Evolutionary conservation across 2,113 vertebrate genomes (phyloP), one percentile per base, ranked within the genome.

Genomic region (Romanogobio albipinnatus): DNA sequence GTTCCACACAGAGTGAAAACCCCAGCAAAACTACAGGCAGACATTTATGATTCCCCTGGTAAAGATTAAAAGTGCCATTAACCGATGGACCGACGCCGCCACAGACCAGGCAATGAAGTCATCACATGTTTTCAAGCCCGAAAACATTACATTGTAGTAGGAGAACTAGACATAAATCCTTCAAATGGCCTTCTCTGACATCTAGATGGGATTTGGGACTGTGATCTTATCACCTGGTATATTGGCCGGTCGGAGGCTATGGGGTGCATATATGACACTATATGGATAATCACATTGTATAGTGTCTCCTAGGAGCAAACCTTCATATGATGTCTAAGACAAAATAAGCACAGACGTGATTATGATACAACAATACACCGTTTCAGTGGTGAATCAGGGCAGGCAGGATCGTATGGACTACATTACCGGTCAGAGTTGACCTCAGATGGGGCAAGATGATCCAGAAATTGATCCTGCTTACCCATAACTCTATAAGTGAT

Each of bases 51-150:
- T 19, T 64, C 79, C 79, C 43, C 15, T 19, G 61, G n/a, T 53
- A 68, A 68, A 68, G 26, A 81, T 81, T 53, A 81, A 81, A 68
- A 13, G 10, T n/a, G 26, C 24, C 78, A 51, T 66, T 68, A 81
- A 66, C 14, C 14, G 45, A 33, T 13, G 45, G 61, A 68, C 61
- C 14, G 22, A 51, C n/a, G 61, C 39, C 62, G 59, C 11, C 39
- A 19, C 56, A 64, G 39, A 36, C 26, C 62, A 5, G 47, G 9
- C 33, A 13, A 68, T 81, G 61, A 81, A 81, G 79, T 81, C 45
- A 15, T 81, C 45, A 36, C 78, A 64, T n/a, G 79, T 13, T 33
- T 68, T 53, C 5, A 29, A 51, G 45, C 79, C 43, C 19, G 14
- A 49, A 47, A 81, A 53, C 79, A 53, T 51, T 36, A 68, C 24